phyloP scores from a whole-genome alignment of 1,140 invertebrate genomes.

The Zaprionus vittiger region DNA sequence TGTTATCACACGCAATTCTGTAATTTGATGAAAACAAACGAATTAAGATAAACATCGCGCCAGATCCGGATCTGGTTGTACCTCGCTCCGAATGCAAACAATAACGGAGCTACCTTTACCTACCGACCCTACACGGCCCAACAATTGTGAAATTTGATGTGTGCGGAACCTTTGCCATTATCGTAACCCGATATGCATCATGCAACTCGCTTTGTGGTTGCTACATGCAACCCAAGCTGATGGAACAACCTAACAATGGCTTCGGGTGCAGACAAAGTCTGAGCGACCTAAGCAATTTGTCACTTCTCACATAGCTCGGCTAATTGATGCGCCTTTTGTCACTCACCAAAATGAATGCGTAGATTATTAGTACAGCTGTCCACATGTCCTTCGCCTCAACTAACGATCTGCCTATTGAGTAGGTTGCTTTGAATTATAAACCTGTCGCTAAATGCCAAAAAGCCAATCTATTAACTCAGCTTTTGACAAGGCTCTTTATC shows the following conservation, averaged over 20 bases:
- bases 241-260: neutral
- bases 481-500: conserved; percentile 13
- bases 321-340: conserved; percentile 13
- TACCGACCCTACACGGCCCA: conserved; percentile 6
- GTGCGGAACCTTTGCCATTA: conserved; percentile 13
- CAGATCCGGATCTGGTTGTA: conserved; percentile 54
- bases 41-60: conserved; percentile 78
- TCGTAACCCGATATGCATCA: conserved; percentile 66
- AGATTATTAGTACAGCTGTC: conserved; percentile 8
- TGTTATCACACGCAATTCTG: conserved; percentile 83
- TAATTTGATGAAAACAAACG: conserved; percentile 84
- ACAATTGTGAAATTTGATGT: conserved; percentile 63
- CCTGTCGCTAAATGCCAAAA: conserved; percentile 11
- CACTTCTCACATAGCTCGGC: neutral
- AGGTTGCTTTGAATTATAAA: conserved; percentile 2
- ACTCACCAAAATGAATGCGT: neutral
- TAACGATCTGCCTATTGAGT: neutral
- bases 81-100: conserved; percentile 42
- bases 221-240: too few species aligned
- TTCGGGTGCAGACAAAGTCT: neutral
- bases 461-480: conserved; percentile 6
- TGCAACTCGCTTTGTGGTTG: conserved; percentile 19
- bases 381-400: neutral
- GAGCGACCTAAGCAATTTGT: conserved; percentile 19
- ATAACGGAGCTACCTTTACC: neutral